phyloP scores from a whole-genome alignment of 35 echinoderm and acorn worm genomes.

The Ophiothrix spiculata region DNA sequence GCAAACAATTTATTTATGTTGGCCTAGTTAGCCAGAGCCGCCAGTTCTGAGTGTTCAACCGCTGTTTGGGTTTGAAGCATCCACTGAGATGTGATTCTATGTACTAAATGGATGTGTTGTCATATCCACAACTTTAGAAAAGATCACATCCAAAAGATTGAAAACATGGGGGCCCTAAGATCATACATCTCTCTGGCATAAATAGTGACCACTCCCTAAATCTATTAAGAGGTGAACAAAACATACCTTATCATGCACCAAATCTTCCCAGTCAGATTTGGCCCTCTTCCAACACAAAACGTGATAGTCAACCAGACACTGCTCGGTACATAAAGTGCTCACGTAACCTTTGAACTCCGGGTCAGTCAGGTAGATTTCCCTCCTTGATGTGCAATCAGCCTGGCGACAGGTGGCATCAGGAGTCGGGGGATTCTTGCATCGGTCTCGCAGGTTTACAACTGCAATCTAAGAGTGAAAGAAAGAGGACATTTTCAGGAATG shows the following conservation, averaged over 20 bases:
- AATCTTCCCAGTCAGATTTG: conserved; percentile 32
- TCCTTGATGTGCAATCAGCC: conserved; percentile 28
- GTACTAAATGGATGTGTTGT: not conserved
- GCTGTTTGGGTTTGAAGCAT: no score
- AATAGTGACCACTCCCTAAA: not conserved
- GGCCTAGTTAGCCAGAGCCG: no score
- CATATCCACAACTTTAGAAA: not conserved
- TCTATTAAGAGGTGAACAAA: not conserved
- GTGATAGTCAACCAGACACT: conserved; percentile 79
- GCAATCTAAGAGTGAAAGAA: conserved; percentile 29
- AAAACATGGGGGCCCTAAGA: no score
- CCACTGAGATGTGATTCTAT: not conserved
- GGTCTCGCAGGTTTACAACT: conserved; percentile 33
- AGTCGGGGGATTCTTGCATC: conserved; percentile 51
- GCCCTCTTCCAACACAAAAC: conserved; percentile 75
- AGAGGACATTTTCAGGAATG: not conserved
- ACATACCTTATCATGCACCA: conserved; percentile 45
- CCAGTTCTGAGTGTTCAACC: no score
- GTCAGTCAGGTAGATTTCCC: conserved; percentile 79
- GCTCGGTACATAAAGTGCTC: conserved; percentile 54
- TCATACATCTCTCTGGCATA: not conserved
- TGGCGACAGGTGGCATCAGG: conserved; percentile 62
- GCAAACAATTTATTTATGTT: no score
- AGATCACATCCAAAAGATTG: not conserved
- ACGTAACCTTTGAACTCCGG: conserved; percentile 82